These are phyloP conservation scores for Neodiprion virginianus DNA, from an alignment of 1,140 invertebrate genomes.

Conservation along the genomic window DNA sequence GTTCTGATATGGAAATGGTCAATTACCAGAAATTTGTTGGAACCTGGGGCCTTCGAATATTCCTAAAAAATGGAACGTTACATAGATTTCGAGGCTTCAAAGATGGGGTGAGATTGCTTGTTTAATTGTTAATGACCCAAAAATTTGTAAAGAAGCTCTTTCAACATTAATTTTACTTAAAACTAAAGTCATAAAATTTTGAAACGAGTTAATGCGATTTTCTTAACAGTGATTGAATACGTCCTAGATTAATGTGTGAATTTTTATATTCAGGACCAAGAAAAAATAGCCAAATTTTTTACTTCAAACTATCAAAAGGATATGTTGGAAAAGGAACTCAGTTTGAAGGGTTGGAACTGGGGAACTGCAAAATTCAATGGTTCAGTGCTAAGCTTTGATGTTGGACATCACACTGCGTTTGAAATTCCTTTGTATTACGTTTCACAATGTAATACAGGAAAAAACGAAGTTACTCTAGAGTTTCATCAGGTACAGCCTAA, in stretches of 20 bases:
- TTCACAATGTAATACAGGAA: conserved; percentile 94
- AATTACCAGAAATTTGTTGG: conserved; percentile 93
- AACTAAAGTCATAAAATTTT: conserved; percentile 11
- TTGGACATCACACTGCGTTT: conserved; percentile 89
- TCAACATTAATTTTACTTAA: background rate
- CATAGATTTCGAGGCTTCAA: conserved; percentile 95
- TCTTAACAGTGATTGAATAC: background rate
- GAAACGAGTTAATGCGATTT: background rate
- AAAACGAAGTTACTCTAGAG: conserved; percentile 98
- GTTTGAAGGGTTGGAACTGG: conserved; percentile 99
- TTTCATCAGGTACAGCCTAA: conserved; percentile 83
- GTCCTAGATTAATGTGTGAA: too few relatives aligned
- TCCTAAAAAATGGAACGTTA: conserved; percentile 89
- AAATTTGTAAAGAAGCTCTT: background rate
- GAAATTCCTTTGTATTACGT: conserved; percentile 97
- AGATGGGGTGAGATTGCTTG: conserved; percentile 73
- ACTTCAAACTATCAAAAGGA: conserved; percentile 83
- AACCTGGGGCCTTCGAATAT: conserved; percentile 87
- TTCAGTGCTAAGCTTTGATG: conserved; percentile 90
- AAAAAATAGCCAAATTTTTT: conserved; percentile 87
- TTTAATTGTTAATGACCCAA: too few relatives aligned
- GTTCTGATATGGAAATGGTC: conserved; percentile 87
- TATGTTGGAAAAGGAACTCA: conserved; percentile 90
- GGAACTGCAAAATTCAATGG: conserved; percentile 95
- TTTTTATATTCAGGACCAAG: conserved; percentile 68